A percentile compares a stretch with the other conserved stretches of the same genome.
phyloP scores from a whole-genome alignment of 2,888 invertebrate genomes.

The Dasysyrphus albostriatus region DNA sequence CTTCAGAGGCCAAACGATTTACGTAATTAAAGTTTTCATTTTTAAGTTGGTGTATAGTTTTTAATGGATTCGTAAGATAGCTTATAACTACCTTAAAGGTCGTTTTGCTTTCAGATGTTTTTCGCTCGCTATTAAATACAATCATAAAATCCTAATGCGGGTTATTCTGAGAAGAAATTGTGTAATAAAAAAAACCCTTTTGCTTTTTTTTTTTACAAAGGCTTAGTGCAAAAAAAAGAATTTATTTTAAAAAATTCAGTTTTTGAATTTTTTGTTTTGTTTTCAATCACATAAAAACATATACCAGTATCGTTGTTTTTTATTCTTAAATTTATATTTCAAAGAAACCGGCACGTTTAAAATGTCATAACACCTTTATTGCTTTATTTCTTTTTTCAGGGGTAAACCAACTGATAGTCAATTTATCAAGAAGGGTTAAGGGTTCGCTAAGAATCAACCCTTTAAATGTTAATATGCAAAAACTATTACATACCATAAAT shows the following conservation, averaged over 20 bases:
- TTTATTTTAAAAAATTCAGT: not conserved
- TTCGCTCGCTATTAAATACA: not conserved
- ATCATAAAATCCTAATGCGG: not conserved
- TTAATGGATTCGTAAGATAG: not conserved
- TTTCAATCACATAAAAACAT: not conserved
- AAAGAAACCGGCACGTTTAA: not conserved
- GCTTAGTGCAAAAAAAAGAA: not conserved
- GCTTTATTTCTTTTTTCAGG: not conserved
- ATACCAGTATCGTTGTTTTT: not conserved
- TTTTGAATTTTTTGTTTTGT: not conserved
- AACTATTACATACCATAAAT: conserved; percentile 9
- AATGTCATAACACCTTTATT: conserved; percentile 2
- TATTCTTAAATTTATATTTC: conserved; percentile 10
- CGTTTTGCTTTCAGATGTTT: not conserved
- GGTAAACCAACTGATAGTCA: not conserved
- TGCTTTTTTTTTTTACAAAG: not conserved
- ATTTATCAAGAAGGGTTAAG: conserved; percentile 7
- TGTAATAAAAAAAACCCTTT: conserved; percentile 43
- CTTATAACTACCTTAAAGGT: not conserved
- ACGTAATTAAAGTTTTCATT: conserved; percentile 3
- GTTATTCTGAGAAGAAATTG: conserved; percentile 35
- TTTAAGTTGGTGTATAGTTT: not conserved
- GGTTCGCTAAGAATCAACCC: conserved; percentile 27
- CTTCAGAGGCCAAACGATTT: not conserved
- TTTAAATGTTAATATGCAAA: not conserved